A percentile compares a stretch with the other conserved stretches of the same genome.
Evolutionary conservation across 1,140 invertebrate species (phyloP).

Genomic region (Achroia grisella): DNA sequence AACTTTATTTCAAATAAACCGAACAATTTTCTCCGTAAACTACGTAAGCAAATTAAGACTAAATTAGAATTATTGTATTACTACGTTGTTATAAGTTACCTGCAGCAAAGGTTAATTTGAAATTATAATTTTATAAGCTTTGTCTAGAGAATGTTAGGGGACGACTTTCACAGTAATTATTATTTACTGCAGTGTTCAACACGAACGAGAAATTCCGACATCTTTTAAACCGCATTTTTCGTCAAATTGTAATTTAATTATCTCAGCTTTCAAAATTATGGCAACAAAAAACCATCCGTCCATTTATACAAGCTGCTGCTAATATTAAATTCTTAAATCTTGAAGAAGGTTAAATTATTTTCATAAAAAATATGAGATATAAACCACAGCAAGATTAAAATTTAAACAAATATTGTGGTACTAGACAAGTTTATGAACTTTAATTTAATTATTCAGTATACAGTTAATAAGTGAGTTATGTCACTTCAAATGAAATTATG

Average conservation of each 20-base stretch:
- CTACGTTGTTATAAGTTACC: conserved; percentile 21
- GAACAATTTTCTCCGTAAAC: neutral
- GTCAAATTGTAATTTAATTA: conserved; percentile 44
- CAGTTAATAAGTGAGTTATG: no score
- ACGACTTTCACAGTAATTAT: conserved; percentile 28
- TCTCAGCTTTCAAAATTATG: conserved; percentile 35
- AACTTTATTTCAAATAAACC: neutral
- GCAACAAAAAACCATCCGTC: conserved; percentile 36
- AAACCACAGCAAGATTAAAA: no score
- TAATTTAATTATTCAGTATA: no score
- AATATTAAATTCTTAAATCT: conserved; percentile 47
- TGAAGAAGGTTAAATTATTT: conserved; percentile 25
- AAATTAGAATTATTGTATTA: conserved; percentile 12
- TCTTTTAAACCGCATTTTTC: conserved; percentile 25
- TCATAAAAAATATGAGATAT: neutral
- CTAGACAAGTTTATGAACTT: no score
- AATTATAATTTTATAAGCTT: conserved; percentile 43
- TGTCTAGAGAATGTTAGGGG: conserved; percentile 16
- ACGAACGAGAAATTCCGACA: conserved; percentile 15
- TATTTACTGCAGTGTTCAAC: conserved; percentile 25
- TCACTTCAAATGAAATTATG: no score
- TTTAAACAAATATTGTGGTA: no score
- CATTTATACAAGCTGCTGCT: conserved; percentile 47
- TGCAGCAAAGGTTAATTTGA: conserved; percentile 23
- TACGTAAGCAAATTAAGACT: conserved; percentile 6